Conservation (phyloP, 2,888 invertebrate genomes). For the Gari tellinella region DNA sequence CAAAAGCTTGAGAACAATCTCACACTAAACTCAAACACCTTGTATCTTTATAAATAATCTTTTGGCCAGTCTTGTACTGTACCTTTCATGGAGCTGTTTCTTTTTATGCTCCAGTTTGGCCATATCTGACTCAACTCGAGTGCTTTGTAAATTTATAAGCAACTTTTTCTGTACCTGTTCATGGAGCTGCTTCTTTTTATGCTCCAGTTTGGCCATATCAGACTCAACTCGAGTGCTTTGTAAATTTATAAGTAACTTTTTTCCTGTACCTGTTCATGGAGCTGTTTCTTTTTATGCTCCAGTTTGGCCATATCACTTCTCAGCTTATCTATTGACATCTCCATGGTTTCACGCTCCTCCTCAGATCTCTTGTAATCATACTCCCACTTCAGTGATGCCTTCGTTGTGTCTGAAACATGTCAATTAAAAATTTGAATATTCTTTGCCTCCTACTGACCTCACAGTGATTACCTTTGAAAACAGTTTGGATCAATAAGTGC, state of each 20-base stretch:
- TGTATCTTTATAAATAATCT: too few relatives aligned
- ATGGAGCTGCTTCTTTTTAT: conserved; percentile 74
- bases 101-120: conserved; percentile 72
- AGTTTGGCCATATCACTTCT: conserved; percentile 70
- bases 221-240: too few relatives aligned
- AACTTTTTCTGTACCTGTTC: conserved; percentile 65
- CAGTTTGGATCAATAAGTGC: too few relatives aligned
- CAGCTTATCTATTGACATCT: conserved; percentile 77
- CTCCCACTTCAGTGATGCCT: conserved; percentile 70
- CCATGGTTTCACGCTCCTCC: conserved; percentile 77
- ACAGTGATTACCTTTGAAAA: too few relatives aligned
- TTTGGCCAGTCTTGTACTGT: too few relatives aligned
- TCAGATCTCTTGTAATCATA: conserved; percentile 74
- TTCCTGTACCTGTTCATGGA: conserved; percentile 68
- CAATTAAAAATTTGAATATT: neutral
- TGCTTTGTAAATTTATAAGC: too few relatives aligned
- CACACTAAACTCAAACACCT: too few relatives aligned
- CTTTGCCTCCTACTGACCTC: too few relatives aligned
- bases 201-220: conserved; percentile 73
- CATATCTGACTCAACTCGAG: too few relatives aligned
- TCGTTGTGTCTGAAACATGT: conserved; percentile 71
- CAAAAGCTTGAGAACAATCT: too few relatives aligned
- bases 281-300: conserved; percentile 75
- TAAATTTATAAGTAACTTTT: too few relatives aligned
- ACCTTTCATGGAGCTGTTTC: conserved; percentile 75